A percentile compares a stretch with the other conserved stretches of the same genome.
These are phyloP conservation scores for Anastatus disparis DNA, from an alignment of 1,140 invertebrate species.

Conservation along the genomic window DNA sequence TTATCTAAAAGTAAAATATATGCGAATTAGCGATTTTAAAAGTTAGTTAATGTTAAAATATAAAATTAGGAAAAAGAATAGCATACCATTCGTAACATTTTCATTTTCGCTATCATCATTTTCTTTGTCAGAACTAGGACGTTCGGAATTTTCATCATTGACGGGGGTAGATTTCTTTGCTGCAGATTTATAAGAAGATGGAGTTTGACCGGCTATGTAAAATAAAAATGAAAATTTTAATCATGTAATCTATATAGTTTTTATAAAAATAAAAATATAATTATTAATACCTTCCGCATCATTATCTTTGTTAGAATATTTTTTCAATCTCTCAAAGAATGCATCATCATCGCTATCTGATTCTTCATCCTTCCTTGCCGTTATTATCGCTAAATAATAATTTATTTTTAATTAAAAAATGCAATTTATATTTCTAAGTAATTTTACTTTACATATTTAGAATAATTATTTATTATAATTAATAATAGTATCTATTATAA, in stretches of 20 bases:
- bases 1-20: not conserved
- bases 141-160: not conserved
- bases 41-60: not conserved
- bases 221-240: conserved; percentile 6
- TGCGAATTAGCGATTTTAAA: not conserved
- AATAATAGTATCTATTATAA: no score
- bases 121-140: not conserved
- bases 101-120: not conserved
- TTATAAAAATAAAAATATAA: not conserved
- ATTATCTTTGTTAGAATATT: conserved; percentile 41
- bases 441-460: conserved; percentile 32
- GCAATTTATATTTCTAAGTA: no score
- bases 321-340: conserved; percentile 51
- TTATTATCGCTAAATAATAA: conserved; percentile 26
- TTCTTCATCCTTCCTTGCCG: conserved; percentile 5
- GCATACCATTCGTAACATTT: conserved; percentile 4
- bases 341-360: conserved; percentile 49
- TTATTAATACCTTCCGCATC: conserved; percentile 3
- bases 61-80: not conserved
- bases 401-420: conserved; percentile 3
- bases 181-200: not conserved
- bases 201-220: no score
- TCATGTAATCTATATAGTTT: not conserved
- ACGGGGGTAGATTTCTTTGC: not conserved
- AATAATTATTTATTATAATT: no score